A percentile compares a stretch with the other conserved stretches of the same genome.
These are phyloP conservation scores for Champsocephalus gunnari DNA, from an alignment of 2,797 vertebrate species.

Conservation along the genomic window DNA sequence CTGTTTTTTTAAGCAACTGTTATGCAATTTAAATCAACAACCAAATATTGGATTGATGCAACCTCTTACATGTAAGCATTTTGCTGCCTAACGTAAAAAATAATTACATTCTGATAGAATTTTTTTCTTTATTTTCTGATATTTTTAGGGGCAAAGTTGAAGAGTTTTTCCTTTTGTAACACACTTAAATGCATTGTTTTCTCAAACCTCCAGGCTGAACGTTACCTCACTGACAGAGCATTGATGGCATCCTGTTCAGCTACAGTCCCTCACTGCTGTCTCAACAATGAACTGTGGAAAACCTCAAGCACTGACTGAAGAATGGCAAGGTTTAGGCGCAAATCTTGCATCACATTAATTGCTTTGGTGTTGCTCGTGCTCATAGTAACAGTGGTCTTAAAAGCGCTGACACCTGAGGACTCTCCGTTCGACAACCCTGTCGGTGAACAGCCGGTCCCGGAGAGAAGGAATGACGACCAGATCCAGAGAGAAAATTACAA, in stretches of 20 bases:
- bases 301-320: constrained; percentile 59
- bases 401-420: constrained; percentile 88
- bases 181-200: constrained; percentile 15
- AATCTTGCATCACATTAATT: constrained; percentile 87
- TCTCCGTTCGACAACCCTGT: constrained; percentile 82
- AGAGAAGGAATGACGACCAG: constrained; percentile 66
- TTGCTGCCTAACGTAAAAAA: background rate
- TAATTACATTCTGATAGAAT: no score
- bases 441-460: constrained; percentile 82
- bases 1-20: background rate
- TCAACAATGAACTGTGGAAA: constrained; percentile 63
- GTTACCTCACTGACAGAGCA: background rate
- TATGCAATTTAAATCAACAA: background rate
- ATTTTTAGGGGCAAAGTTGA: no score
- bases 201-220: constrained; percentile 40
- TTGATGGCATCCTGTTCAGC: constrained; percentile 23
- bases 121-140: no score
- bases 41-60: background rate
- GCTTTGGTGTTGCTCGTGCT: constrained; percentile 90
- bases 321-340: constrained; percentile 95
- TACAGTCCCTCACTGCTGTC: constrained; percentile 12
- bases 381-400: constrained; percentile 89
- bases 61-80: background rate
- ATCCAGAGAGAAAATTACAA: constrained; percentile 50
- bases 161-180: background rate